Conservation (phyloP, 2,888 invertebrate genomes). For the Acleris emargana region DNA sequence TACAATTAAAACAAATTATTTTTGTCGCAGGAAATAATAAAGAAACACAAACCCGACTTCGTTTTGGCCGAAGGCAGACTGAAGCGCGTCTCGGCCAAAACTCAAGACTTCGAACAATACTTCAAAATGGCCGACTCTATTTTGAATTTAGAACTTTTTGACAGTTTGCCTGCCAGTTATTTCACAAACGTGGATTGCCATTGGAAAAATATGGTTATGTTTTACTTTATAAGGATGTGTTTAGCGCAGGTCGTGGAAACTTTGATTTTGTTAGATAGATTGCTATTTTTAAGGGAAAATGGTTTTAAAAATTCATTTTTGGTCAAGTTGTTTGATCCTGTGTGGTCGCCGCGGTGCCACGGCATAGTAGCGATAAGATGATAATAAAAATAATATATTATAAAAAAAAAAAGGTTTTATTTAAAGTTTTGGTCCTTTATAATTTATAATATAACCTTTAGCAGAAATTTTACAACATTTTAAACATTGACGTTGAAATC, state of each 20-base stretch:
- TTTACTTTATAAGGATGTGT: constrained; percentile 90
- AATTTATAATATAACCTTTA: no score
- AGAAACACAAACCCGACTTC: constrained; percentile 56
- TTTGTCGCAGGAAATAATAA: constrained; percentile 67
- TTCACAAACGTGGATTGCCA: constrained; percentile 58
- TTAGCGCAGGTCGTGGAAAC: constrained; percentile 92
- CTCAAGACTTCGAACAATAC: constrained; percentile 87
- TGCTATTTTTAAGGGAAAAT: constrained; percentile 89
- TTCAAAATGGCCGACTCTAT: constrained; percentile 86
- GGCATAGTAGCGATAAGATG: constrained; percentile 86
- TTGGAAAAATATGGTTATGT: constrained; percentile 86
- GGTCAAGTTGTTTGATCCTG: constrained; percentile 92
- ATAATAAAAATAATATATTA: constrained; percentile 8
- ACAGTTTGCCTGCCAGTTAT: constrained; percentile 61
- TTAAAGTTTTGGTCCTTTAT: not conserved
- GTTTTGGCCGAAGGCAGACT: constrained; percentile 76
- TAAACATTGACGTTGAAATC: no score
- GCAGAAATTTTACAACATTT: no score
- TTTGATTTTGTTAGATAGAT: constrained; percentile 91
- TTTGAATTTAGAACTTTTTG: constrained; percentile 78
- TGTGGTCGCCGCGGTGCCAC: constrained; percentile 92
- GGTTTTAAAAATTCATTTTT: constrained; percentile 82
- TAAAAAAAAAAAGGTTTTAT: not conserved
- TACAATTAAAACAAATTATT: constrained; percentile 6
- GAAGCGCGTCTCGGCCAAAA: constrained; percentile 85